These are phyloP conservation scores for Epinotia nisella DNA, from an alignment of 2,888 invertebrate genomes.

Conservation along the genomic window DNA sequence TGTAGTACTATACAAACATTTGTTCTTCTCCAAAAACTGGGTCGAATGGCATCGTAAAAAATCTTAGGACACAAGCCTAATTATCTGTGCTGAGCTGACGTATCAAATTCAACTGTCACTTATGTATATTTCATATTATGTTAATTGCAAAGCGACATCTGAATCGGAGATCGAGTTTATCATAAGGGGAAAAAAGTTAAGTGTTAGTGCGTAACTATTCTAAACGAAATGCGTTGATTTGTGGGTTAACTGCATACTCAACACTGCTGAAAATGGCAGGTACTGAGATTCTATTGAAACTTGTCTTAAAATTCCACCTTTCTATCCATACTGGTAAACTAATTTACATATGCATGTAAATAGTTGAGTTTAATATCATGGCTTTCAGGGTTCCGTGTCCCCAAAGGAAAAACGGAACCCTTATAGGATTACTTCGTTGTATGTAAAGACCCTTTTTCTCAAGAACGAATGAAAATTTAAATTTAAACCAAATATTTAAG, in stretches of 20 bases:
- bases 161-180: neutral
- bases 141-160: neutral
- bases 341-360: too few relatives aligned
- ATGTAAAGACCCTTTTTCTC: too few relatives aligned
- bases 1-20: too few relatives aligned
- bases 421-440: too few relatives aligned
- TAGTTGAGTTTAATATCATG: too few relatives aligned
- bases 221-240: neutral
- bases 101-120: neutral
- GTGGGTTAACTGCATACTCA: slow-evolving; percentile 4
- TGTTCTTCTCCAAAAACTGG: too few relatives aligned
- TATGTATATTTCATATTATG: neutral
- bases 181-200: neutral
- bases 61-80: too few relatives aligned
- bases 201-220: neutral
- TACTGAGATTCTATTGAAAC: slow-evolving; percentile 1
- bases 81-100: neutral
- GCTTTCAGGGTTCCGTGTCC: too few relatives aligned
- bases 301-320: neutral
- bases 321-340: neutral
- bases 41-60: too few relatives aligned
- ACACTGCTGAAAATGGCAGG: neutral
- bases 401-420: too few relatives aligned
- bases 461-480: too few relatives aligned
- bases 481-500: too few relatives aligned